Evolutionary conservation across 2,888 invertebrate genomes (phyloP), one percentile per base, ranked within the genome.

Genomic region (Pandemis corylana): DNA sequence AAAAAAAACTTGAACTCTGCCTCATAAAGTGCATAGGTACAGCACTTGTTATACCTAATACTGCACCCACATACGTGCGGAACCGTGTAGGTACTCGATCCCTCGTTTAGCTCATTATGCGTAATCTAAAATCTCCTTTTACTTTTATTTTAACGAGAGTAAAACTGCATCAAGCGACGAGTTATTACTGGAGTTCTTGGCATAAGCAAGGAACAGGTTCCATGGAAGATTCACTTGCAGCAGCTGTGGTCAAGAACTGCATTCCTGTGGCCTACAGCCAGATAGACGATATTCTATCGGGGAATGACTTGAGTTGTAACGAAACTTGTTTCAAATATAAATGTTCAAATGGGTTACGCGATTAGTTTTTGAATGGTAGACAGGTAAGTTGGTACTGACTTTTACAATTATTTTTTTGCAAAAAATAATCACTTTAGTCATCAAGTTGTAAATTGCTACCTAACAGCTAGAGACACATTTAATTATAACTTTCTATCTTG

Each of bases 161-260:
- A 80, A 82, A 85, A 82, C 84, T 84, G 80, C 82, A 78, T 81
- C 79, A 83, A 81, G 77, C 77, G 68, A 44, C 56, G 76, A 69
- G 61, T 83, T 82, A 81, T 82, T 78, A 80, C 80, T 77, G 79
- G 77, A 73, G 71, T 66, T 77, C 82, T 83, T 85, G 83, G 84
- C 84, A 84, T 83, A 36, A 36, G 28, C 28, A 36, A 36, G 83
- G 83, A 91, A 93, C 93, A 79, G 89, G 93, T 92, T 90, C 80
- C 79, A 28, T 74, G 75, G 83, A 85, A 90, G 91, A 92, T 89
- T 89, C 91, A 51, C 51, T 51, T 88, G 88, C 87, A 89, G 88
- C 83, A 70, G 68, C 51, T 83, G 84, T 80, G 82, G 80, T 80
- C 78, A 77, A 77, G 79, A 78, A 70, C 67, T 64, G 62, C 80